A percentile compares a stretch with the other conserved stretches of the same genome.
Evolutionary conservation across 2,113 vertebrate species (phyloP).

Genomic region (Strix uralensis): DNA sequence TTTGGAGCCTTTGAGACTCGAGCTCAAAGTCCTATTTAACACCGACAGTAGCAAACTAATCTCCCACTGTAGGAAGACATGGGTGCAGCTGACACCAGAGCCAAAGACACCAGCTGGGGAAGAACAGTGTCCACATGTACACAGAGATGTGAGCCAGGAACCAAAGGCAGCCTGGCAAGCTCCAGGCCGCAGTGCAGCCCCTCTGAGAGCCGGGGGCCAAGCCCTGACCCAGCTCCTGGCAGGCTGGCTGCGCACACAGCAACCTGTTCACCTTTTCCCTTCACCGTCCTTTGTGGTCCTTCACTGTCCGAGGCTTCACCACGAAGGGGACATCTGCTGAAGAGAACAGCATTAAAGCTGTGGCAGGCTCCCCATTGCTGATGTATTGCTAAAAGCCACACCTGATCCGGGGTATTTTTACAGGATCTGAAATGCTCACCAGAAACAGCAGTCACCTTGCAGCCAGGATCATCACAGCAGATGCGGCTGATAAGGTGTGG

Average conservation of each 20-base stretch:
- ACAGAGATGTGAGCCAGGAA: neutral
- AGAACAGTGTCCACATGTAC: neutral
- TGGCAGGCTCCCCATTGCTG: neutral
- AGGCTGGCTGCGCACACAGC: neutral
- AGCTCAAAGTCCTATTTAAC: neutral
- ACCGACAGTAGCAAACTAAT: neutral
- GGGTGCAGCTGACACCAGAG: neutral
- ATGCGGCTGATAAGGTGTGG: neutral
- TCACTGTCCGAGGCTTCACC: neutral
- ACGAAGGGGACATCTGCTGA: neutral
- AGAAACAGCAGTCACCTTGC: neutral
- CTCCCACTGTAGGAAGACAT: neutral
- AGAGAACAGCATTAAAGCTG: neutral
- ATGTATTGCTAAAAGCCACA: neutral
- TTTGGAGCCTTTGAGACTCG: neutral
- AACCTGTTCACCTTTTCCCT: neutral
- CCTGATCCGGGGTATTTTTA: neutral
- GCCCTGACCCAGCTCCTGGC: neutral
- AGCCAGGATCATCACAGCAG: neutral
- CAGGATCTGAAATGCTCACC: neutral
- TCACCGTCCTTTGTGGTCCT: neutral
- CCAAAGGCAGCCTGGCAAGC: neutral
- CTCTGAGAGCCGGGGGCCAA: accelerated
- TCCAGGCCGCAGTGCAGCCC: neutral
- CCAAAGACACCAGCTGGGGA: neutral